A percentile compares a stretch with the other conserved stretches of the same genome.
These are phyloP conservation scores for Aphidius ervi DNA, from an alignment of 1,140 invertebrate genomes.

Conservation along the genomic window DNA sequence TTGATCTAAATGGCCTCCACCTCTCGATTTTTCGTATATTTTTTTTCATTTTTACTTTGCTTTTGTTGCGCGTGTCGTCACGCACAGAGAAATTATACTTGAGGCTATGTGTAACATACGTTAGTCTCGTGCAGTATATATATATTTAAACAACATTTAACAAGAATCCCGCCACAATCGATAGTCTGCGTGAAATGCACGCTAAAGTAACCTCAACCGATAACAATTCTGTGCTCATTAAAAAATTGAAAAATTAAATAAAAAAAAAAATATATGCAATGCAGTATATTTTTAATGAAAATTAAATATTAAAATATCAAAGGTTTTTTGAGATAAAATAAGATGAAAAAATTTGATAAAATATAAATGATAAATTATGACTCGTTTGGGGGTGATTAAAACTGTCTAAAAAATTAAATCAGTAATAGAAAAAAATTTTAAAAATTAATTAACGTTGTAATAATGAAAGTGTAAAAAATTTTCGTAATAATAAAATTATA, in stretches of 20 bases:
- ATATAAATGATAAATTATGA: no score
- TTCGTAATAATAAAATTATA: no score
- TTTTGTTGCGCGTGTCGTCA: constrained; percentile 34
- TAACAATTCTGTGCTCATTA: background rate
- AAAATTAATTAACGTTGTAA: no score
- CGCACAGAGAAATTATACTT: background rate
- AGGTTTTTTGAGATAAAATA: background rate
- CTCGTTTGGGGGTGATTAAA: no score
- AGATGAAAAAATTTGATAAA: no score
- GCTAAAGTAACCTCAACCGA: constrained; percentile 14
- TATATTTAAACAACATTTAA: constrained; percentile 7
- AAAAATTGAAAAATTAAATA: no score
- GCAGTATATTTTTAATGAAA: no score
- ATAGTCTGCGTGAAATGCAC: constrained; percentile 46
- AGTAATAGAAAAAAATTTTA: no score
- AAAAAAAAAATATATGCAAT: no score
- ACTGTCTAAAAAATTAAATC: no score
- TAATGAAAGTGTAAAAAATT: no score
- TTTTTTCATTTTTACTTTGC: background rate
- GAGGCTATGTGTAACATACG: background rate
- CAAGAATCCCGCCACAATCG: constrained; percentile 40
- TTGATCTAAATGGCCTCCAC: constrained; percentile 27
- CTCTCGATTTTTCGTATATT: background rate
- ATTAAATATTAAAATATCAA: background rate
- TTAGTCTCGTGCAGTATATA: no score